phyloP scores from a whole-genome alignment of 1,140 invertebrate species.

The Drosophila elegans region DNA sequence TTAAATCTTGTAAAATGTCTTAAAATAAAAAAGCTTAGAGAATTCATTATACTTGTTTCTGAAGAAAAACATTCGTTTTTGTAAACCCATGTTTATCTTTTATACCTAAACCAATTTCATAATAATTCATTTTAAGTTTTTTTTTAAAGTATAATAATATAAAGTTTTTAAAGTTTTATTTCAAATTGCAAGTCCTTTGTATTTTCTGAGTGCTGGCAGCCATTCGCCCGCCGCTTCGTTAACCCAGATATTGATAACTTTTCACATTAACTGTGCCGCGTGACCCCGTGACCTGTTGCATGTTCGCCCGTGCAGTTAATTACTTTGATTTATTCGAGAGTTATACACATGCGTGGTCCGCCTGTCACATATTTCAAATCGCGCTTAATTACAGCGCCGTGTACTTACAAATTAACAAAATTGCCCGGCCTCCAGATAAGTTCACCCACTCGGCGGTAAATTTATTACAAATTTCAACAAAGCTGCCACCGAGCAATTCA shows the following conservation, averaged over 20 bases:
- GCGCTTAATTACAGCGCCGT: conserved; percentile 68
- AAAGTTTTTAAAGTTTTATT: neutral
- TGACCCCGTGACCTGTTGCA: conserved; percentile 75
- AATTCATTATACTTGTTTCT: too few relatives aligned
- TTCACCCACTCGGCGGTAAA: neutral
- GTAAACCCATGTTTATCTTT: too few relatives aligned
- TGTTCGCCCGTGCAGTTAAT: conserved; percentile 64
- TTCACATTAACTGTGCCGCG: conserved; percentile 20
- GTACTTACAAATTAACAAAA: conserved; percentile 77
- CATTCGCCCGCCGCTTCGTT: neutral
- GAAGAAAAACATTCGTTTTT: too few relatives aligned
- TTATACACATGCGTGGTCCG: conserved; percentile 52
- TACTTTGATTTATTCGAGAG: conserved; percentile 78
- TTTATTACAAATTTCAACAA: conserved; percentile 53
- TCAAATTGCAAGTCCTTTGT: neutral
- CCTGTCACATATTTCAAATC: conserved; percentile 77
- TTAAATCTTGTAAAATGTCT: too few relatives aligned
- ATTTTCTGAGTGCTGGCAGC: conserved; percentile 20
- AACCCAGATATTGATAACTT: conserved; percentile 38
- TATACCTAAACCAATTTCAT: too few relatives aligned
- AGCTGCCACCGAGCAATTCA: conserved; percentile 25
- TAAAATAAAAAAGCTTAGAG: too few relatives aligned
- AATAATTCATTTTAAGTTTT: too few relatives aligned
- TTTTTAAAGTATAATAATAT: neutral
- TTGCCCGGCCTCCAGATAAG: conserved; percentile 29